These are phyloP conservation scores for Spodoptera littoralis DNA, from an alignment of 2,888 invertebrate genomes.

Conservation along the genomic window DNA sequence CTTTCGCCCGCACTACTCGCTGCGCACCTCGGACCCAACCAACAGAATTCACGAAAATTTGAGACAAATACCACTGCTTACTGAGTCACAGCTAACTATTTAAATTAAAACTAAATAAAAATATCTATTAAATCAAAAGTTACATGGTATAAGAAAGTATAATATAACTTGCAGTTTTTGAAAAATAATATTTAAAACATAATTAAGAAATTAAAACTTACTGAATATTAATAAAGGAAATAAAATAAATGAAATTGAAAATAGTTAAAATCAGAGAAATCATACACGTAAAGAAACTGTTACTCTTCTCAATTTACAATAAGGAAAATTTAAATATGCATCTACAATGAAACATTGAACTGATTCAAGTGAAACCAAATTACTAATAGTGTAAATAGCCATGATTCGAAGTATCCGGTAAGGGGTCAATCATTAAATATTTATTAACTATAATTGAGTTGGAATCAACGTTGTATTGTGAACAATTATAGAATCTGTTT, in stretches of 20 bases:
- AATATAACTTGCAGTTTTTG: slow-evolving; percentile 47
- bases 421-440: slow-evolving; percentile 27
- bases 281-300: slow-evolving; percentile 39
- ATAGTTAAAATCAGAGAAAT: slow-evolving; percentile 35
- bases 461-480: slow-evolving; percentile 27
- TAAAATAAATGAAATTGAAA: slow-evolving; percentile 35
- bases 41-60: slow-evolving; percentile 64
- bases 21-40: slow-evolving; percentile 41
- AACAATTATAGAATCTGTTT: slow-evolving; percentile 14
- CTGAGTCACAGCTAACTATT: slow-evolving; percentile 72
- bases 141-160: slow-evolving; percentile 56
- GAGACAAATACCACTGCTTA: slow-evolving; percentile 71
- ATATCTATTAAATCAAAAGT: slow-evolving; percentile 70
- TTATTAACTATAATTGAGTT: slow-evolving; percentile 30
- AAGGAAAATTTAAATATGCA: slow-evolving; percentile 11
- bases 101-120: slow-evolving; percentile 79
- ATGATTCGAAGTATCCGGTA: slow-evolving; percentile 22
- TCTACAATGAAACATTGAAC: not conserved
- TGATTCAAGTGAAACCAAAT: slow-evolving; percentile 1
- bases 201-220: slow-evolving; percentile 52
- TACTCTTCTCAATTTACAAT: slow-evolving; percentile 23
- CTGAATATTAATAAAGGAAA: slow-evolving; percentile 45
- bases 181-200: slow-evolving; percentile 39
- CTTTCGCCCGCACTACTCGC: slow-evolving; percentile 38
- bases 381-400: slow-evolving; percentile 25